A percentile compares a stretch with the other conserved stretches of the same genome.
These are phyloP conservation scores for Baccha elongata DNA, from an alignment of 2,888 invertebrate genomes.

Conservation along the genomic window DNA sequence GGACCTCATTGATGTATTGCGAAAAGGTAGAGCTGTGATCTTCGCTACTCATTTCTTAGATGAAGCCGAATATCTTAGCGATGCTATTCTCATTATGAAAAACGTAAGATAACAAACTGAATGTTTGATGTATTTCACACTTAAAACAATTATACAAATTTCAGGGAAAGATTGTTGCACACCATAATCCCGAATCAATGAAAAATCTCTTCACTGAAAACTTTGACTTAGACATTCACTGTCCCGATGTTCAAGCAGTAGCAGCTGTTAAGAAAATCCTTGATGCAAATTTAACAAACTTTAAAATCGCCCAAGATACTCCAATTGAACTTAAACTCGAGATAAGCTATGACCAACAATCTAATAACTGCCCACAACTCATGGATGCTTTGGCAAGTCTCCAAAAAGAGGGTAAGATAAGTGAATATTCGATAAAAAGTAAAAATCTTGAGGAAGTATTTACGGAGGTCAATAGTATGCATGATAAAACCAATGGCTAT, in stretches of 20 bases:
- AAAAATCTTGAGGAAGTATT: constrained; percentile 87
- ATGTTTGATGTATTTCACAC: background rate
- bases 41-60: constrained; percentile 94
- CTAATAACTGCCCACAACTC: constrained; percentile 75
- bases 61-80: constrained; percentile 93
- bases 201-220: constrained; percentile 79
- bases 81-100: constrained; percentile 91
- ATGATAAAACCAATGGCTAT: constrained; percentile 41
- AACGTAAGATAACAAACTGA: constrained; percentile 82
- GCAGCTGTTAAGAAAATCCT: constrained; percentile 75
- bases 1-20: constrained; percentile 83
- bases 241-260: constrained; percentile 74
- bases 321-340: constrained; percentile 75
- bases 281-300: constrained; percentile 75
- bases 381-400: constrained; percentile 83
- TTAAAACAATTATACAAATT: background rate
- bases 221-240: constrained; percentile 78
- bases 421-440: constrained; percentile 84
- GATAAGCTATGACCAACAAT: constrained; percentile 77
- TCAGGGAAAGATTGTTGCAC: constrained; percentile 80
- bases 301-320: constrained; percentile 74
- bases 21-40: constrained; percentile 88
- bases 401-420: constrained; percentile 81
- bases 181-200: constrained; percentile 79
- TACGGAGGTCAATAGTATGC: constrained; percentile 76